Evolutionary conservation across 2,888 invertebrate species (phyloP), one percentile per base, ranked within the genome.

Genomic region (Amblyjoppa proteus): DNA sequence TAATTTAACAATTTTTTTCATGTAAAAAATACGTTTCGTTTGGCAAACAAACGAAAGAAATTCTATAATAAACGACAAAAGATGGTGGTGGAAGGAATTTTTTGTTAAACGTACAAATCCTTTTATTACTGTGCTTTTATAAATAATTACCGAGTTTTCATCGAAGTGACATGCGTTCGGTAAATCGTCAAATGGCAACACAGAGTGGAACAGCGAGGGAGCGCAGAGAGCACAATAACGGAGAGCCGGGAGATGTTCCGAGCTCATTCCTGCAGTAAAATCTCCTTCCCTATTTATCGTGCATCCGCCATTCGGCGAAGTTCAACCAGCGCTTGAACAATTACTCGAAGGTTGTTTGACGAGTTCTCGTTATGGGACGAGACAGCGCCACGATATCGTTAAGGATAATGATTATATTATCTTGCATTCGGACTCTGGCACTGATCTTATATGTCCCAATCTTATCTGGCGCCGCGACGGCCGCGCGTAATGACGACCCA

Each of bases 311-410:
- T 45, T 31, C 31, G 73, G 28, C 41, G 5, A 13, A 2, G 31
- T 11, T 45, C 70, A 61, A 66, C 66, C 68, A 70, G 53, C n/a
- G 64, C 56, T 83, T 84, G 64, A 28, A 64, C 38, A 75, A 70
- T 80, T 80, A 75, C 28, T 6, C 20, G 69, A 75, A 76, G 49
- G 75, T 71, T 66, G 64, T 84, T 84, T 76, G 71, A 80, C 84
- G 76, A 80, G 31, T 53, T 45, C 56, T 53, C 64, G 71, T 64
- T 64, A 56, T 56, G 77, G 49, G 69, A 69, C 69, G 75, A 64
- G 69, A 53, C 5, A 61, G 34, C 45, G 70, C 79, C 49, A 75
- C 69, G 79, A 75, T 83, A 74, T 75, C 79, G 83, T 79, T 79
- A 75, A 79, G 79, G 69, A 79, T 83, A 83, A 83, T 70, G 79